These are phyloP conservation scores for Marmota flaviventris DNA, from an alignment of 2,113 vertebrate genomes.

Conservation along the genomic window DNA sequence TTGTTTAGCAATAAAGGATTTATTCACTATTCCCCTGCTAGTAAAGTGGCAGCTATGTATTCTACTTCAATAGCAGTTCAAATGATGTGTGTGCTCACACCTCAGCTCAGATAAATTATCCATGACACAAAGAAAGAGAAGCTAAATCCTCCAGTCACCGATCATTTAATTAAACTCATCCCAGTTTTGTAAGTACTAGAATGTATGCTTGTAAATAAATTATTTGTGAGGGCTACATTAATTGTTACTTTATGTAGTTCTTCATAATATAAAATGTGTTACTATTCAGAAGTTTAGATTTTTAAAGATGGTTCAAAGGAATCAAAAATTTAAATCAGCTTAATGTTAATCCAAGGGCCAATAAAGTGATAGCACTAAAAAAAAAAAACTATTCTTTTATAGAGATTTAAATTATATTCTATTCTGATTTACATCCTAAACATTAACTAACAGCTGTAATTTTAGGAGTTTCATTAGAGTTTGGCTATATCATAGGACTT, in stretches of 20 bases:
- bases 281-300: conserved; percentile 38
- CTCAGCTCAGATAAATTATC: conserved; percentile 83
- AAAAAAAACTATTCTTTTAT: not conserved
- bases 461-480: conserved; percentile 9
- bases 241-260: not conserved
- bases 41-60: conserved; percentile 75
- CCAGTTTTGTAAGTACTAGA: not conserved
- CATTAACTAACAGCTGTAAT: not conserved
- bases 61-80: conserved; percentile 57
- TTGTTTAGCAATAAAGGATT: conserved; percentile 76
- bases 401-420: not conserved
- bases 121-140: conserved; percentile 76
- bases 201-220: conserved; percentile 12
- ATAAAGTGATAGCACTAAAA: not conserved
- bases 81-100: conserved; percentile 62
- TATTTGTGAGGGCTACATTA: not conserved
- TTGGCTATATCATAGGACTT: not conserved
- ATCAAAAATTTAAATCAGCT: not conserved
- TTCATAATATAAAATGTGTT: conserved; percentile 15
- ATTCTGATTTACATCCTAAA: not conserved
- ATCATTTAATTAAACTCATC: conserved; percentile 79
- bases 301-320: conserved; percentile 36
- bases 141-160: conserved; percentile 81
- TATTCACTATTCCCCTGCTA: conserved; percentile 53
- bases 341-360: not conserved